These are phyloP conservation scores for Oscheius sp. DNA, from an alignment of 2,888 invertebrate genomes.

Conservation along the genomic window DNA sequence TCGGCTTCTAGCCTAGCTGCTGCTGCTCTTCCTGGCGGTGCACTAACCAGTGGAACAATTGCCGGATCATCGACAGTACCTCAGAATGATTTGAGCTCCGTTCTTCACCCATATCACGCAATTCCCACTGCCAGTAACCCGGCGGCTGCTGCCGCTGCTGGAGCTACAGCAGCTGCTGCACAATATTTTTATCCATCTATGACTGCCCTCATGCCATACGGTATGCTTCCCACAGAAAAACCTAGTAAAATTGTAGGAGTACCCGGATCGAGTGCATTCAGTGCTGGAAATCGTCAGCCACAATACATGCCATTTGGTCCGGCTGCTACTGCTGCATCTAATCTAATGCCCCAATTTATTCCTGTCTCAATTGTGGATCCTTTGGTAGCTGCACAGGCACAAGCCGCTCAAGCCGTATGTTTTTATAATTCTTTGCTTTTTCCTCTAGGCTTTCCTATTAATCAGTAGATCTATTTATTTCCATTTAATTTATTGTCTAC, in stretches of 20 bases:
- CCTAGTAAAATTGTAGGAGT: slow-evolving; percentile 19
- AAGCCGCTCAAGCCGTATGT: slow-evolving; percentile 34
- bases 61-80: slow-evolving; percentile 22
- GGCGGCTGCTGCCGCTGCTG: slow-evolving; percentile 39
- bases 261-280: slow-evolving; percentile 38
- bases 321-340: slow-evolving; percentile 18
- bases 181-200: slow-evolving; percentile 67
- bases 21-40: not conserved
- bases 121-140: slow-evolving; percentile 40
- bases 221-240: slow-evolving; percentile 32
- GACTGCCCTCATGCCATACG: slow-evolving; percentile 65
- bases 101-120: slow-evolving; percentile 50
- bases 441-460: not conserved
- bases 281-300: slow-evolving; percentile 40
- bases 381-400: slow-evolving; percentile 40
- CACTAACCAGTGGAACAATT: slow-evolving; percentile 11
- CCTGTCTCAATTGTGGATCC: slow-evolving; percentile 69
- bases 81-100: slow-evolving; percentile 43
- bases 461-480: not conserved
- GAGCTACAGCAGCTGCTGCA: slow-evolving; percentile 50
- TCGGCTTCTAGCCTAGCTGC: not conserved
- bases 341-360: slow-evolving; percentile 57
- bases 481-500: not conserved
- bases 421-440: slow-evolving; percentile 15
- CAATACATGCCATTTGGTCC: slow-evolving; percentile 49